Evolutionary conservation across 1,140 invertebrate species (phyloP), one percentile per base, ranked within the genome.

Genomic region (Drosophila kanapiae): DNA sequence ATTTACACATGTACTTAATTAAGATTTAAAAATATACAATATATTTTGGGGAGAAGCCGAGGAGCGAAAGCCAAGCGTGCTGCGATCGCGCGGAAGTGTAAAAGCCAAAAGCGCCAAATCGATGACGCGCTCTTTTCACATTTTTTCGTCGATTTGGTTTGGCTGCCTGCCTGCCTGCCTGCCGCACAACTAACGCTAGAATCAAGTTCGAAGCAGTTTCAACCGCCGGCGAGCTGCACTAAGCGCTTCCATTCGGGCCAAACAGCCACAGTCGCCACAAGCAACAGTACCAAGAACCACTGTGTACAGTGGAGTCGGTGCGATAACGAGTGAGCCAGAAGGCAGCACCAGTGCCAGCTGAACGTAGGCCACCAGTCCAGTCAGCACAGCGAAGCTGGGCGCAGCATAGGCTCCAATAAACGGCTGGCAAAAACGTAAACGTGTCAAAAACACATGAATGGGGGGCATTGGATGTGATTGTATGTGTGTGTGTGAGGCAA

Each of bases 131-230:
- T 49, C 33, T 43, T 37, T 68, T 49, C 42, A 29, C 38, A 42
- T 40, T 75, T 57, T 47, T 37, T 78, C 37, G 48, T 61, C 9
- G 27, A n/a, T 45, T 47, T 31, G 29, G 37, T 43, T 49, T 38
- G 31, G 13, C 51, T 29, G 43, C 23, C 37, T 38, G 8, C 35
- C 33, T 37, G 27, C 40, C 45, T 13, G 33, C 35, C 23, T 45
- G 71, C 31, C 63, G 76, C 58, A 58, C 69, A 70, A 75, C 75
- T 78, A 75, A 78, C 45, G 68, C 67, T 48, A 74, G 60, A 88
- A 85, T 82, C 85, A 63, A 74, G 81, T 90, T 90, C 67, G 63
- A 90, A 90, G 85, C 85, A 64, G 81, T 90, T 90, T 60, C 59
- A 90, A 90, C 85, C 67, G 75, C 72, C 65, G 53, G 42, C 51